phyloP scores from a whole-genome alignment of 2,888 invertebrate genomes.

The Stenchaetothrips biformis region DNA sequence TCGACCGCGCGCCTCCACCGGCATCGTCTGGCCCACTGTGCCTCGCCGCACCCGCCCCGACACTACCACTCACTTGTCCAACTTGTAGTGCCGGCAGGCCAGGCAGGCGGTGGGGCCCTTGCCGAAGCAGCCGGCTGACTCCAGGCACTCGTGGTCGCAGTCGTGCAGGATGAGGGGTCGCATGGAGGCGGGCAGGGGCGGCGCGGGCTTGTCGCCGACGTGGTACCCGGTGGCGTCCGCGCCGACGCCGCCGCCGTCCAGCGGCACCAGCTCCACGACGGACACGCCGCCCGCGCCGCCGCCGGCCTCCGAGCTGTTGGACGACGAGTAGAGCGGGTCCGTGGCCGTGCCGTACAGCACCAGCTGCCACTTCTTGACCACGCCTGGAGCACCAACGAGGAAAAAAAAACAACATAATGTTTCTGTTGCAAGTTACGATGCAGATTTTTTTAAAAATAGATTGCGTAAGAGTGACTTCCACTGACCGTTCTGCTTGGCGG shows the following conservation, averaged over 20 bases:
- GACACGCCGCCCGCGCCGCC: neutral
- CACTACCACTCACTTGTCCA: constrained; percentile 19
- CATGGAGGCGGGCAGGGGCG: constrained; percentile 13
- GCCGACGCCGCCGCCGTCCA: neutral
- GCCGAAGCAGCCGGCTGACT: neutral
- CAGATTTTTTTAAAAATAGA: no score
- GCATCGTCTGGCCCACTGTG: neutral
- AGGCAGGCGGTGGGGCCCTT: constrained; percentile 12
- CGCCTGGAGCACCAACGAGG: constrained; percentile 43
- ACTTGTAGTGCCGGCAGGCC: neutral
- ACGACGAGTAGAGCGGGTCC: constrained; percentile 41
- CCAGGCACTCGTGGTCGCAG: constrained; percentile 18
- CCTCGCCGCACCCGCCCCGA: no score
- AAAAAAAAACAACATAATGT: neutral
- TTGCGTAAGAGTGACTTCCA: no score
- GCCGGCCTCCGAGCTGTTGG: neutral
- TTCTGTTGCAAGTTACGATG: no score
- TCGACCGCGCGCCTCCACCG: no score
- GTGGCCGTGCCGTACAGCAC: constrained; percentile 53
- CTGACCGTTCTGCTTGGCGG: constrained; percentile 42
- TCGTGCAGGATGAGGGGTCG: constrained; percentile 19
- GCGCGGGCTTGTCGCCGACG: neutral
- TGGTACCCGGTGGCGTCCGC: neutral
- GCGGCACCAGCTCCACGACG: constrained; percentile 1
- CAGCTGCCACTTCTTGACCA: constrained; percentile 52